phyloP scores from a whole-genome alignment of 2,797 vertebrate genomes.

The Liasis olivaceus region DNA sequence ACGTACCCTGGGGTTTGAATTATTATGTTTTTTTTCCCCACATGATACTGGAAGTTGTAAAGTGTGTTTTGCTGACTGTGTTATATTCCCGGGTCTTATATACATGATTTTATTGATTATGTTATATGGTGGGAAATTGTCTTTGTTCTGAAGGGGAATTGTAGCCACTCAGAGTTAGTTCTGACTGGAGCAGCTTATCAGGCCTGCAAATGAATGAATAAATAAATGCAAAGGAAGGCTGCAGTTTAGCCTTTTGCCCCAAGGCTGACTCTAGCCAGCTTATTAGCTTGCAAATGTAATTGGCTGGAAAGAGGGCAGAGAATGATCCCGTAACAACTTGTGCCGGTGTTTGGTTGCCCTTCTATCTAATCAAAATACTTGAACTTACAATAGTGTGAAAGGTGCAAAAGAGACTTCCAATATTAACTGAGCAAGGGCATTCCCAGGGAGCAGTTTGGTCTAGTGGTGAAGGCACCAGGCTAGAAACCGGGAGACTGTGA shows the following conservation, averaged over 20 bases:
- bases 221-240: background rate
- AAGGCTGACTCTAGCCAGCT: background rate
- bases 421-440: background rate
- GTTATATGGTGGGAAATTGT: background rate
- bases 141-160: background rate
- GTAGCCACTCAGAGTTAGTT: background rate
- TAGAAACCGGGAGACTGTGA: background rate
- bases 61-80: background rate
- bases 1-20: background rate
- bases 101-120: background rate
- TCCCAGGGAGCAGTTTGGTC: background rate
- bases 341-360: background rate
- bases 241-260: background rate
- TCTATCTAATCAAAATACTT: background rate
- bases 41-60: background rate
- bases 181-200: background rate
- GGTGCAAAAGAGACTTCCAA: background rate
- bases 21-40: background rate
- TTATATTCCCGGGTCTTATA: background rate
- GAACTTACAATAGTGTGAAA: background rate
- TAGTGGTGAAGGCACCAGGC: background rate
- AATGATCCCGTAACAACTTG: rapidly evolving
- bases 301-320: background rate
- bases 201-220: background rate
- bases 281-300: background rate